A percentile compares a stretch with the other conserved stretches of the same genome.
These are phyloP conservation scores for Meta bourneti DNA, from an alignment of 2,888 invertebrate species.

Conservation along the genomic window DNA sequence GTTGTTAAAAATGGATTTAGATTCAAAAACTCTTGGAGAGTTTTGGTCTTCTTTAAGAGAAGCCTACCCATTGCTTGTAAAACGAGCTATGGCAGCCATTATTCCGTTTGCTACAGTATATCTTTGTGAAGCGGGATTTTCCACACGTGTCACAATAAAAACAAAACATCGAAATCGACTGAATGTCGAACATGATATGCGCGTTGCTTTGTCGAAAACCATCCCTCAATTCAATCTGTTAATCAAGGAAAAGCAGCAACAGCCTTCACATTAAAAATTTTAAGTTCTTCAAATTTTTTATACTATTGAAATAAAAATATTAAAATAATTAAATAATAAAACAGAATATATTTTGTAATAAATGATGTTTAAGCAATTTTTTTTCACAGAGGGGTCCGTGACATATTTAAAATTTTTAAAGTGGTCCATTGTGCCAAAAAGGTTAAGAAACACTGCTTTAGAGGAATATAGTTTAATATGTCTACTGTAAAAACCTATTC, in stretches of 20 bases:
- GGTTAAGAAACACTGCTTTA: conserved; percentile 58
- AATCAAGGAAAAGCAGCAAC: conserved; percentile 65
- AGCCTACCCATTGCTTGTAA: conserved; percentile 54
- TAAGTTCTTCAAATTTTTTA: conserved; percentile 55
- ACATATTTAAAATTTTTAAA: conserved; percentile 67
- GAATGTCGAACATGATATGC: conserved; percentile 59
- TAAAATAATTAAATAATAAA: no score
- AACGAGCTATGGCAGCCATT: conserved; percentile 56
- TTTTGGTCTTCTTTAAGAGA: conserved; percentile 28
- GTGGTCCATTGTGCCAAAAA: conserved; percentile 66
- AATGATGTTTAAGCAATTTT: background rate
- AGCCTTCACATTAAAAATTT: conserved; percentile 58
- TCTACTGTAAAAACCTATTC: no score
- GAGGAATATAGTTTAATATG: no score
- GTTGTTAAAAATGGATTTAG: conserved; percentile 50
- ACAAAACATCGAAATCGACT: conserved; percentile 62
- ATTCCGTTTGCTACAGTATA: conserved; percentile 50
- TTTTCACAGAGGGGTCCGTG: conserved; percentile 65
- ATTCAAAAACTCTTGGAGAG: no score
- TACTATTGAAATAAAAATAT: background rate
- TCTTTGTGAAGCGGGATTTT: conserved; percentile 56
- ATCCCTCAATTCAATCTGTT: conserved; percentile 60
- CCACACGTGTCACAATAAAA: conserved; percentile 56
- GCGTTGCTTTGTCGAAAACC: conserved; percentile 55
- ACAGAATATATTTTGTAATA: no score